phyloP scores from a whole-genome alignment of 2,888 invertebrate genomes.

The Tipula confusa region DNA sequence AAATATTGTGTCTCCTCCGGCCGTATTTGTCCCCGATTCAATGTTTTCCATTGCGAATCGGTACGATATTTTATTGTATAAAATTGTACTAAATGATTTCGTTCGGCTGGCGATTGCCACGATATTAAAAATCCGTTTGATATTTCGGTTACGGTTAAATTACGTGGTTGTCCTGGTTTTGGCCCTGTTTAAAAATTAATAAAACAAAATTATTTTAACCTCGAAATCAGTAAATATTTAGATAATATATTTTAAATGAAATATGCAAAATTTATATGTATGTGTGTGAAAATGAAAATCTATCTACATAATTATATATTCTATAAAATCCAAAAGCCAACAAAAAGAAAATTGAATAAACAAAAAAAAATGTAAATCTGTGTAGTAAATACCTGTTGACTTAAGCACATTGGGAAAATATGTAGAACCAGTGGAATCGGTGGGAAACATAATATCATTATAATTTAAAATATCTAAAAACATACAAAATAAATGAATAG shows the following conservation, averaged over 20 bases:
- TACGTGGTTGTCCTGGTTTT: conserved; percentile 84
- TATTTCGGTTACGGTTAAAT: conserved; percentile 84
- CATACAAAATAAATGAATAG: neutral
- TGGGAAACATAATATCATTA: conserved; percentile 69
- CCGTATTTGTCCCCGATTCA: conserved; percentile 82
- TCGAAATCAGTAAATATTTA: neutral
- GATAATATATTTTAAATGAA: neutral
- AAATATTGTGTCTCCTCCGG: conserved; percentile 86
- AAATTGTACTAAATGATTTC: conserved; percentile 75
- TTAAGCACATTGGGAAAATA: conserved; percentile 66
- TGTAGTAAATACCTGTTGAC: conserved; percentile 59
- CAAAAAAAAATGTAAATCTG: conserved; percentile 35
- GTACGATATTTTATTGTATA: conserved; percentile 90
- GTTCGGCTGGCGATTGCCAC: conserved; percentile 82
- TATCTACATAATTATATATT: neutral
- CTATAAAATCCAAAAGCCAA: neutral
- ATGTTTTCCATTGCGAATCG: conserved; percentile 82
- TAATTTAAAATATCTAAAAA: conserved; percentile 63
- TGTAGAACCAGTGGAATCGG: conserved; percentile 67
- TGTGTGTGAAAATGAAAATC: neutral
- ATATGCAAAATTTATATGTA: neutral
- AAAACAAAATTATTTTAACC: neutral
- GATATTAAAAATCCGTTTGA: conserved; percentile 86
- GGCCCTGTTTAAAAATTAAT: conserved; percentile 69
- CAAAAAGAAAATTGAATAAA: conserved; percentile 34